Evolutionary conservation across 2,797 vertebrate species (phyloP).

Genomic region (Phyllotis vaccarum): DNA sequence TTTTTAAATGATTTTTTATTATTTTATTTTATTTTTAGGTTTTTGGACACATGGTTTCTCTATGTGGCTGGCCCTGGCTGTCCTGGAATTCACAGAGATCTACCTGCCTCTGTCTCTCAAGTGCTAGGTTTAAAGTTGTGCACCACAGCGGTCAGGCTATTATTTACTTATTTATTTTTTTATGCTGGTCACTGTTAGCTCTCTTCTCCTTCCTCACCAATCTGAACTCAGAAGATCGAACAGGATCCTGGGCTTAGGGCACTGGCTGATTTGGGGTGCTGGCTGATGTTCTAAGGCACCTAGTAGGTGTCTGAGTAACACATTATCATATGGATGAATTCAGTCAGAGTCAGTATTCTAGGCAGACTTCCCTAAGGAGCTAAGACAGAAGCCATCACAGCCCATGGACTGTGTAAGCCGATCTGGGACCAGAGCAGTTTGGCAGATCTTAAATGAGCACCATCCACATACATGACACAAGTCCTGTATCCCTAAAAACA

Average conservation of each 20-base stretch:
- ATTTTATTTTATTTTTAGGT: not conserved
- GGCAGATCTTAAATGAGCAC: not conserved
- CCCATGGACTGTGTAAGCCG: not conserved
- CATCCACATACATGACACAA: not conserved
- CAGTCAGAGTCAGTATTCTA: too few species aligned
- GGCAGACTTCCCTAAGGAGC: not conserved
- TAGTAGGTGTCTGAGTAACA: not conserved
- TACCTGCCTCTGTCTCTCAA: not conserved
- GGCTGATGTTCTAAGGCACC: not conserved
- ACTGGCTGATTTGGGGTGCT: not conserved
- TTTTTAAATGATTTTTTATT: not conserved
- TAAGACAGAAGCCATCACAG: not conserved
- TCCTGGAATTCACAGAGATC: not conserved
- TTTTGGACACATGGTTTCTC: not conserved
- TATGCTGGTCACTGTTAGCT: not conserved
- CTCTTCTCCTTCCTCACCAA: not conserved
- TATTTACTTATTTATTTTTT: not conserved
- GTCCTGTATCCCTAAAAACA: rapidly evolving
- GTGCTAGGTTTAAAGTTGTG: not conserved
- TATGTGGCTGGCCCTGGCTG: not conserved
- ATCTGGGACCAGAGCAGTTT: too few species aligned
- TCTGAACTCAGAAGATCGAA: not conserved
- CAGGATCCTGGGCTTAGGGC: not conserved
- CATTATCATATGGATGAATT: not conserved
- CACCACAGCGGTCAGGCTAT: not conserved